These are phyloP conservation scores for Promerops cafer DNA, from an alignment of 2,113 vertebrate species.

Conservation along the genomic window DNA sequence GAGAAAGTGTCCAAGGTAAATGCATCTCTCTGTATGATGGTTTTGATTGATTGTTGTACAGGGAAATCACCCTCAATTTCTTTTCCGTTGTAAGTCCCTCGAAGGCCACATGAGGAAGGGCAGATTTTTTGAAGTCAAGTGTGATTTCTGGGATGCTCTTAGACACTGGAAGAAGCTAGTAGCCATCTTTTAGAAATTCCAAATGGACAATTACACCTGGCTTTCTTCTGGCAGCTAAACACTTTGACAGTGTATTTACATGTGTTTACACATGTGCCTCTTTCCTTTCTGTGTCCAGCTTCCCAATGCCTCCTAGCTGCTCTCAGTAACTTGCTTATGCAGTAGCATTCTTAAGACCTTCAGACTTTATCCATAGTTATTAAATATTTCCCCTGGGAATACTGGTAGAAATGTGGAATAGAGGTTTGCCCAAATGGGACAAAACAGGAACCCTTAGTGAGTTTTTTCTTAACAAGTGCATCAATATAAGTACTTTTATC, in stretches of 20 bases:
- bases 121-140: background rate
- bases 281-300: background rate
- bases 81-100: background rate
- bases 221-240: background rate
- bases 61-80: background rate
- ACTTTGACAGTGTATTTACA: background rate
- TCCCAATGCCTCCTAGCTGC: background rate
- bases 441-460: background rate
- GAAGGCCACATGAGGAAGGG: background rate
- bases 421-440: background rate
- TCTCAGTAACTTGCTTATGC: background rate
- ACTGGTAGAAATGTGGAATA: background rate
- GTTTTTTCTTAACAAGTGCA: background rate
- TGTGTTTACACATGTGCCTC: background rate
- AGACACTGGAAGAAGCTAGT: background rate
- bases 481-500: background rate
- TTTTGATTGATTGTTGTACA: background rate
- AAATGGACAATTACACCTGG: background rate
- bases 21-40: background rate
- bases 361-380: background rate
- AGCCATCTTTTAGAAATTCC: background rate
- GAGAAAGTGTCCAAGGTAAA: background rate
- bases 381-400: background rate
- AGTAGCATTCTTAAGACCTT: background rate
- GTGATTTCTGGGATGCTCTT: background rate